These are phyloP conservation scores for Neolamprologus ventralis DNA, from an alignment of 2,113 vertebrate genomes.

Conservation along the genomic window DNA sequence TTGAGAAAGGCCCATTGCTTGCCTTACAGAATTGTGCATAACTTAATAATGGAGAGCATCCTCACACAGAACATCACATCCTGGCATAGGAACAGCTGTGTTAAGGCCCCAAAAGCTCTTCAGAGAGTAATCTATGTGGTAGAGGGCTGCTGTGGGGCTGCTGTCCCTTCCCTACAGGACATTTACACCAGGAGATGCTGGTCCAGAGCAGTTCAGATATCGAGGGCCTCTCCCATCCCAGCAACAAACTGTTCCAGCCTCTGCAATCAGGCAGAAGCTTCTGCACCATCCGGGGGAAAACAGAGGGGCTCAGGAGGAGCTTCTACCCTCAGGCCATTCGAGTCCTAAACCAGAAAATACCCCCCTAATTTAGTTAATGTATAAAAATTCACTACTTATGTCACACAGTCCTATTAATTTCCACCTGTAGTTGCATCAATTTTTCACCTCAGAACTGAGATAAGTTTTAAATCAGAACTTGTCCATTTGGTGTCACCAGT, in stretches of 20 bases:
- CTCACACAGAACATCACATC: not conserved
- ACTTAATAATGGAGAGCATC: not conserved
- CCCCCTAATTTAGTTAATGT: not conserved
- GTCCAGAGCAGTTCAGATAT: not conserved
- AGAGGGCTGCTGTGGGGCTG: not conserved
- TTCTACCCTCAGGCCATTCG: not conserved
- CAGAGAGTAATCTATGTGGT: fast-evolving
- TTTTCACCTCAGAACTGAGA: not conserved
- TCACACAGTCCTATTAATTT: fast-evolving
- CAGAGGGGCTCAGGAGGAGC: not conserved
- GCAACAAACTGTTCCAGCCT: not conserved
- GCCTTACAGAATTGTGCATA: not conserved
- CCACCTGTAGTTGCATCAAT: not conserved
- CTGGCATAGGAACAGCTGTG: not conserved
- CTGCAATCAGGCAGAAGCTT: not conserved
- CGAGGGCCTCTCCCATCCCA: fast-evolving
- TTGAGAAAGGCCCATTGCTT: no score
- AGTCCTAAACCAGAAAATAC: not conserved
- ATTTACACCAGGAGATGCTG: not conserved
- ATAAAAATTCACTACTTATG: not conserved
- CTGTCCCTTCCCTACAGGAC: not conserved
- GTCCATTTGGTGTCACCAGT: not conserved
- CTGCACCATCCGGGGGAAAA: not conserved
- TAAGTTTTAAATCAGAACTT: not conserved
- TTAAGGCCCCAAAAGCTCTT: not conserved